Evolutionary conservation across 2,888 invertebrate species (phyloP).

Genomic region (Leptinotarsa haldemani): DNA sequence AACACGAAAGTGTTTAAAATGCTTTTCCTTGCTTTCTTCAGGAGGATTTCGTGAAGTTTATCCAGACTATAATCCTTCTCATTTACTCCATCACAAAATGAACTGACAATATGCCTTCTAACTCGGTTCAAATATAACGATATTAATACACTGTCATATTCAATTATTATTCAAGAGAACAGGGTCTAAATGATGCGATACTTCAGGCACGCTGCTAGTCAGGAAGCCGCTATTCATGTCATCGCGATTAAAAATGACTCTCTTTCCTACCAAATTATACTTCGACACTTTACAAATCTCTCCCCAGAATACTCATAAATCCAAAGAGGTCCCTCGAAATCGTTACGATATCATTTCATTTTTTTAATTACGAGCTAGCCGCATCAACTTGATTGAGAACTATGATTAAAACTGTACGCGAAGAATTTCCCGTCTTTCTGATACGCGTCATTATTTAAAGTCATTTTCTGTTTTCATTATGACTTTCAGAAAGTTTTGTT

Average conservation of each 20-base stretch:
- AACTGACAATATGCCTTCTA: conserved; percentile 56
- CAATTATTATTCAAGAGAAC: conserved; percentile 64
- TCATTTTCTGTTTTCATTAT: background rate
- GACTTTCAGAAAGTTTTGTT: background rate
- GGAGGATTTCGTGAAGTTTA: background rate
- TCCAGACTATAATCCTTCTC: conserved; percentile 24
- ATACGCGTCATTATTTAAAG: background rate
- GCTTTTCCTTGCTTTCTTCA: too few relatives aligned
- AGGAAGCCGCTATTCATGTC: conserved; percentile 64
- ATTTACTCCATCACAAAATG: conserved; percentile 49
- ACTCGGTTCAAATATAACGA: conserved; percentile 58
- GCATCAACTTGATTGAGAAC: conserved; percentile 14
- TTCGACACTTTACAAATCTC: conserved; percentile 66
- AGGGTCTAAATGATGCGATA: conserved; percentile 63
- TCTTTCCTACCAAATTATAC: conserved; percentile 63
- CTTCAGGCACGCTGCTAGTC: conserved; percentile 58
- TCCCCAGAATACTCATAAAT: conserved; percentile 51
- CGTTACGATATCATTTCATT: conserved; percentile 38
- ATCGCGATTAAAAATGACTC: conserved; percentile 65
- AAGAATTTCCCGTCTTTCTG: background rate
- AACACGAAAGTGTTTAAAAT: too few relatives aligned
- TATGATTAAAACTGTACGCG: background rate
- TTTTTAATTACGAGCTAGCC: conserved; percentile 32
- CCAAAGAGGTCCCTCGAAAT: conserved; percentile 36
- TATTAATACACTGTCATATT: conserved; percentile 65